Evolutionary conservation across 53 echinoderm and acorn worm species (phyloP).

Genomic region (Echinometra lucunter): DNA sequence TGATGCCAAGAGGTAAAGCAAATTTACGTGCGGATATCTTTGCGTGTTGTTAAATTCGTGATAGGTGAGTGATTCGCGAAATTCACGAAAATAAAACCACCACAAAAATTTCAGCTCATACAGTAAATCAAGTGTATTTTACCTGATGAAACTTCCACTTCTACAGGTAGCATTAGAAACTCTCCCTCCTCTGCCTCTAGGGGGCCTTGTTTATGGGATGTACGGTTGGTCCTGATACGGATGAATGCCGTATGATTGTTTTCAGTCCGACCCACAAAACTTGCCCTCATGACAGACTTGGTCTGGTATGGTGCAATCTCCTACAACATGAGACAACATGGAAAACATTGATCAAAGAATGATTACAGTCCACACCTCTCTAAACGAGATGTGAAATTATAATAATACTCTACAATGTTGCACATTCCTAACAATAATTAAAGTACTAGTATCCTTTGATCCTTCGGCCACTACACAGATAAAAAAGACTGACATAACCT

Average conservation of each 20-base stretch:
- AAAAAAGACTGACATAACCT: background rate
- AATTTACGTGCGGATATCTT: too few species aligned
- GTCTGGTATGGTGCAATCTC: conserved; percentile 98
- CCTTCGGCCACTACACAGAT: background rate
- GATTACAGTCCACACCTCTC: too few species aligned
- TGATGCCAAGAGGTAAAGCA: too few species aligned
- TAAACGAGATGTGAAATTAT: too few species aligned
- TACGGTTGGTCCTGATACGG: conserved; percentile 93
- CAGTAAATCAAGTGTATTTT: background rate
- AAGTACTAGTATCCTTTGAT: background rate
- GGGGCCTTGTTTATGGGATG: conserved; percentile 58
- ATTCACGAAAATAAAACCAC: too few species aligned
- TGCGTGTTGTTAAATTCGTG: too few species aligned
- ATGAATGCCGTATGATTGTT: conserved; percentile 99
- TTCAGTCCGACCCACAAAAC: conserved; percentile 96
- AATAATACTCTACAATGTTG: too few species aligned
- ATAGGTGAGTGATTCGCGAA: too few species aligned
- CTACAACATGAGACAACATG: conserved; percentile 54
- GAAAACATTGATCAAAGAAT: too few species aligned
- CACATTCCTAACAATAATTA: too few species aligned
- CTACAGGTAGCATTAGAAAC: conserved; percentile 96
- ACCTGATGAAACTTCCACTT: conserved; percentile 99
- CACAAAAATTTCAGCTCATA: too few species aligned
- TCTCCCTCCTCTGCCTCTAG: conserved; percentile 86
- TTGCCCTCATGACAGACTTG: conserved; percentile 98